These are phyloP conservation scores for Edolisoma coerulescens DNA, from an alignment of 2,113 vertebrate genomes.

Conservation along the genomic window DNA sequence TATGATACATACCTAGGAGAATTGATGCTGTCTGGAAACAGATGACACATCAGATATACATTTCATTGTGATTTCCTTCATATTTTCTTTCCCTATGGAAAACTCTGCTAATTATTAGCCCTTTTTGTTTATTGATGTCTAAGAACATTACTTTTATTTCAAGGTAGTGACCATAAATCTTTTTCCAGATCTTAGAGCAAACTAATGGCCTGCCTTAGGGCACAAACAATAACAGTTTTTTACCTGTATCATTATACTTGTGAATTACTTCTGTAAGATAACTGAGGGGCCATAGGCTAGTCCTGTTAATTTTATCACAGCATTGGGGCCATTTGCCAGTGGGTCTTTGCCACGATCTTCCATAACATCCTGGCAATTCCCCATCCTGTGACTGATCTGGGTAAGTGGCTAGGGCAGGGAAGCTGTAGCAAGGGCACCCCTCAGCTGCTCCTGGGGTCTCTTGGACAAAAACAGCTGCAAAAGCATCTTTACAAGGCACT, in stretches of 20 bases:
- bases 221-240: background rate
- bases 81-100: background rate
- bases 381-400: background rate
- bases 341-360: background rate
- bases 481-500: background rate
- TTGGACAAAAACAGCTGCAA: background rate
- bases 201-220: background rate
- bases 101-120: background rate
- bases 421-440: background rate
- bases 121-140: background rate
- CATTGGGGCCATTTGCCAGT: background rate
- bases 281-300: background rate
- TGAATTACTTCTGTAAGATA: background rate
- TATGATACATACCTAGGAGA: background rate
- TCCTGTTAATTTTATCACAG: background rate
- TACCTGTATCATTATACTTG: background rate
- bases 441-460: background rate
- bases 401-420: background rate
- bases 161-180: background rate
- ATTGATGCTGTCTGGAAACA: background rate
- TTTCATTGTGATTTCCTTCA: background rate
- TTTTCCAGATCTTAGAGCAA: background rate
- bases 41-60: background rate
- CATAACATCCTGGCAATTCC: rapidly evolving
- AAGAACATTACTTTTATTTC: background rate